phyloP scores from a whole-genome alignment of 2,888 invertebrate species.

The Theristus sp. region DNA sequence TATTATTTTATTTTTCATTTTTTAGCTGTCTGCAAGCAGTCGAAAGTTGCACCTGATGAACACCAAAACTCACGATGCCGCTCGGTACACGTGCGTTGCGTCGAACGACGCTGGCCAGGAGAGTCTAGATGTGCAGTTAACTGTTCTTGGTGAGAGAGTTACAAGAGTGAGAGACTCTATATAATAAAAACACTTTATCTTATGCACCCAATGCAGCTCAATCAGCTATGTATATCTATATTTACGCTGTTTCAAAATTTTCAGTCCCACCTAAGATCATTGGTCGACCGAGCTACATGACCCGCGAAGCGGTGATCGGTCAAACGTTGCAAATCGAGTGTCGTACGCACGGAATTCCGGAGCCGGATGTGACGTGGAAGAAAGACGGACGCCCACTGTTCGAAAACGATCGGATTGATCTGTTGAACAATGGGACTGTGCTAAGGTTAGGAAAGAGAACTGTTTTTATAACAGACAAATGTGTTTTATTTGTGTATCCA shows the following conservation, averaged over 20 bases:
- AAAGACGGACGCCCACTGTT: slow-evolving; percentile 17
- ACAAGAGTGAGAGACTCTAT: too few species aligned
- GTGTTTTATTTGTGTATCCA: slow-evolving; percentile 5
- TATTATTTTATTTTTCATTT: neutral
- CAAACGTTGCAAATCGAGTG: slow-evolving; percentile 33
- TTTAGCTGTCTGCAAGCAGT: slow-evolving; percentile 15
- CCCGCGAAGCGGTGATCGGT: slow-evolving; percentile 27
- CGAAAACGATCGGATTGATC: slow-evolving; percentile 9
- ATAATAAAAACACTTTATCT: too few species aligned
- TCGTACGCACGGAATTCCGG: slow-evolving; percentile 27
- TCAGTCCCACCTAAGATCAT: slow-evolving; percentile 39
- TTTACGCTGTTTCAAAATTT: too few species aligned
- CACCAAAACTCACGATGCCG: slow-evolving; percentile 36
- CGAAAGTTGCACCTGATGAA: slow-evolving; percentile 18
- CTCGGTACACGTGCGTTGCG: slow-evolving; percentile 41
- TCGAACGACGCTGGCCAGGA: slow-evolving; percentile 47
- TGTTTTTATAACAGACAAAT: too few species aligned
- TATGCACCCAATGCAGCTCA: too few species aligned
- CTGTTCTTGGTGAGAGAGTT: slow-evolving; percentile 27
- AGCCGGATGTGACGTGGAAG: slow-evolving; percentile 20
- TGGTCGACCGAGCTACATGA: slow-evolving; percentile 16
- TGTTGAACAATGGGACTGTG: slow-evolving; percentile 9
- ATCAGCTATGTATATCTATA: too few species aligned
- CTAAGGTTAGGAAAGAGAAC: too few species aligned
- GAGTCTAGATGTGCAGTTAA: slow-evolving; percentile 39